Evolutionary conservation across 2,113 vertebrate species (phyloP).

Genomic region (Microcebus lehilahytsara): DNA sequence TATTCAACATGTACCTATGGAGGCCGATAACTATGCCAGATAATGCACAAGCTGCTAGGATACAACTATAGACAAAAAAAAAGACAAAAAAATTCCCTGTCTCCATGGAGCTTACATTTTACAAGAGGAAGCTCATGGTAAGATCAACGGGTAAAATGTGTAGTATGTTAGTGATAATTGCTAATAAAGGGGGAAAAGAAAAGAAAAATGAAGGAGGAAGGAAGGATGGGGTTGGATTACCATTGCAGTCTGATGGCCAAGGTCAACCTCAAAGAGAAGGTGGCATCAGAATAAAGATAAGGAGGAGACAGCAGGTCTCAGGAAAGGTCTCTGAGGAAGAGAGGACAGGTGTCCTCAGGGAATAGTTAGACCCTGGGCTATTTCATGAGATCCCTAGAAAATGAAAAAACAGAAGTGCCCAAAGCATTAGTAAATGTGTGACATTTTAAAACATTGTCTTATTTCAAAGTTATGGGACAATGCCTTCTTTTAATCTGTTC

Average conservation of each 20-base stretch:
- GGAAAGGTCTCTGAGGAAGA: neutral
- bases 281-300: neutral
- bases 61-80: neutral
- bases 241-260: neutral
- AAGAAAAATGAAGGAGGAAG: neutral
- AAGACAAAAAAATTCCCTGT: too few species aligned
- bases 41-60: neutral
- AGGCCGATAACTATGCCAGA: neutral
- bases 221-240: neutral
- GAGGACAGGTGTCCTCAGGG: neutral
- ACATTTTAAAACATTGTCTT: neutral
- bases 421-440: neutral
- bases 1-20: neutral
- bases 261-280: neutral
- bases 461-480: neutral
- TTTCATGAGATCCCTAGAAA: neutral
- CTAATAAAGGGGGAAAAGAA: neutral
- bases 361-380: neutral
- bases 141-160: neutral
- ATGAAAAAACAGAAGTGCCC: neutral
- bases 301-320: neutral
- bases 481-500: neutral
- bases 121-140: neutral
- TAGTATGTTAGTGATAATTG: neutral
- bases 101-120: neutral